Base-by-base conservation (phyloP, 2,797 vertebrate genomes). In the Prionace glauca region DNA sequence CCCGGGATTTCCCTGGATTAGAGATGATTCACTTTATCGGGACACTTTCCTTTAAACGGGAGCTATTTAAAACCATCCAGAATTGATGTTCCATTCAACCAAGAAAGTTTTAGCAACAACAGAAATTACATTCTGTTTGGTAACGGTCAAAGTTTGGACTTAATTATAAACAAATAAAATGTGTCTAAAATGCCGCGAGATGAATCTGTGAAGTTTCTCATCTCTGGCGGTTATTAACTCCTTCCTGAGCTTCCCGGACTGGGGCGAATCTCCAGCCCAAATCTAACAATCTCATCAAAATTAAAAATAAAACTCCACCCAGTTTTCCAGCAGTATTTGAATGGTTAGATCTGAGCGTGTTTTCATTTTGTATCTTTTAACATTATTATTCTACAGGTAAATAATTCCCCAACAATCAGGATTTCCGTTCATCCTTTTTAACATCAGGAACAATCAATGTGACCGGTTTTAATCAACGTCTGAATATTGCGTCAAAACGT, bases 131-230 rank as follows among this genome's bases (percentile, higher is more conserved):
- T 74, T 32, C 65, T 50, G 71, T 41, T 41, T 18, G 69, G 14
- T 74, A 77, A 95, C 77, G 71, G 93, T 94, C 67, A 71, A 71
- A 22, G 65, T 94, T 94, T 94, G 65, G 60, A 92, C 67, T 92
- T 92, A 92, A 92, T 92, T 92, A 92, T 92, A 92, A 92, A 92
- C 90, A 69, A 93, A 93, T 93, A 71, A n/a, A 93, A 93, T 71
- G 65, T 5, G 16, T 69, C 32, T 69, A 65, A 93, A 93, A 93
- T 93, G 67, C 41, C 91, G 36, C n/a, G 65, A 93, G 91, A 71
- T 93, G 45, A 69, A n/a, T 16, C 90, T n/a, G 90, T 22, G 36
- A 32, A 62, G 32, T 18, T 92, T 65, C 8, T 36, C 67, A 92
- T 92, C 67, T 93, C 91, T 71, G 11, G 32, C 10, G 16, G 18